These are phyloP conservation scores for Agrypnus murinus DNA, from an alignment of 2,888 invertebrate species.

Conservation along the genomic window DNA sequence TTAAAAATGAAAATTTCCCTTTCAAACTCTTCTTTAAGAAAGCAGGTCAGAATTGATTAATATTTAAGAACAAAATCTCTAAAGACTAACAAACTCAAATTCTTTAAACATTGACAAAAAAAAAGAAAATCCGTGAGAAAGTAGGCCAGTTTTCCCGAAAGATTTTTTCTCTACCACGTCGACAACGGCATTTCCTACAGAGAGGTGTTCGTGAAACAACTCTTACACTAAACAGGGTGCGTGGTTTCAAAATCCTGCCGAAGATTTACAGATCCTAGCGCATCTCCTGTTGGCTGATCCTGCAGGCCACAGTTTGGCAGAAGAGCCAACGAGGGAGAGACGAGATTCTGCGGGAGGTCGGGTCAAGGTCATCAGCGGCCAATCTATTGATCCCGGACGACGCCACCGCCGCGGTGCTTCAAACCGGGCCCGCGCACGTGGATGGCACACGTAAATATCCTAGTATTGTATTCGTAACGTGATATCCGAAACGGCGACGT, in stretches of 20 bases:
- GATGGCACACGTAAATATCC: slow-evolving; percentile 55
- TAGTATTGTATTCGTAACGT: slow-evolving; percentile 30
- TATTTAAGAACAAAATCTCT: neutral
- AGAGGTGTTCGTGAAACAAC: slow-evolving; percentile 7
- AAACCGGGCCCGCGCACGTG: slow-evolving; percentile 57
- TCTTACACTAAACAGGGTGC: slow-evolving; percentile 18
- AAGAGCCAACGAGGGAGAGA: slow-evolving; percentile 40
- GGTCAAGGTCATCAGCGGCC: slow-evolving; percentile 68
- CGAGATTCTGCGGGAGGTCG: slow-evolving; percentile 66
- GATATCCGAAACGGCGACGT: slow-evolving; percentile 16
- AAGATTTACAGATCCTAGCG: slow-evolving; percentile 16
- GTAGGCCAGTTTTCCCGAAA: slow-evolving; percentile 1
- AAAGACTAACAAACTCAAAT: slow-evolving; percentile 4
- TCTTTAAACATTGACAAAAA: slow-evolving; percentile 3
- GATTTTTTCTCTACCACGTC: neutral
- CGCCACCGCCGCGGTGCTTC: slow-evolving; percentile 56
- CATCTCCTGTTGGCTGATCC: slow-evolving; percentile 28
- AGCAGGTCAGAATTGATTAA: neutral
- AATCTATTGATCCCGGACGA: slow-evolving; percentile 68
- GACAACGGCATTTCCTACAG: no score
- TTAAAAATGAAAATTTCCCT: neutral
- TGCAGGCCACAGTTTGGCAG: slow-evolving; percentile 35
- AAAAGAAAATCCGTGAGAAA: neutral
- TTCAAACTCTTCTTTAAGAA: neutral
- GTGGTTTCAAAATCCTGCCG: slow-evolving; percentile 16